These are phyloP conservation scores for Bradypodion pumilum DNA, from an alignment of 2,797 vertebrate species.

Conservation along the genomic window DNA sequence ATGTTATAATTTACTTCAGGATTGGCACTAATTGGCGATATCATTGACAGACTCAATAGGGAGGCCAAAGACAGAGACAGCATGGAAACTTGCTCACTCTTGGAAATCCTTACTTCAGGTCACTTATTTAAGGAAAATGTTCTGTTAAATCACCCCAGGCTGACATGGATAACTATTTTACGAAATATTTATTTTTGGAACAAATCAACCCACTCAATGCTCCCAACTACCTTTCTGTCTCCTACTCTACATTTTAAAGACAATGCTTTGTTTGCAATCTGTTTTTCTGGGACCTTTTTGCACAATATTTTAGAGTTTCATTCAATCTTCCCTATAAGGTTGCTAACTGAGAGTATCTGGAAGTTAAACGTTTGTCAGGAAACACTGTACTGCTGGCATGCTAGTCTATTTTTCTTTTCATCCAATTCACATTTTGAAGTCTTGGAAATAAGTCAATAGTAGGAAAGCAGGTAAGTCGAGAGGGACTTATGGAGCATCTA, in stretches of 20 bases:
- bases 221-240: slow-evolving; percentile 23
- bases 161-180: slow-evolving; percentile 1
- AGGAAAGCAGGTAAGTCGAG: background rate
- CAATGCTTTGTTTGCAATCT: slow-evolving; percentile 26
- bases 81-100: slow-evolving; percentile 30
- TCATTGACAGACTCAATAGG: slow-evolving; percentile 56
- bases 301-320: background rate
- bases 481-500: background rate
- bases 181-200: slow-evolving; percentile 9
- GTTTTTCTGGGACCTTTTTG: background rate
- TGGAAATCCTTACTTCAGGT: slow-evolving; percentile 50
- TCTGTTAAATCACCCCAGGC: background rate
- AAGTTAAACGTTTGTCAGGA: background rate
- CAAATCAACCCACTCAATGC: slow-evolving; percentile 32
- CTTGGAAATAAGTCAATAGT: background rate
- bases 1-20: slow-evolving; percentile 61
- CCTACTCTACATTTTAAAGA: background rate
- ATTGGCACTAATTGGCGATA: slow-evolving; percentile 70
- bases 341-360: background rate
- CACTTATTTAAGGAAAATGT: slow-evolving; percentile 43
- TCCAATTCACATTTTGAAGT: background rate
- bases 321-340: background rate
- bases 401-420: background rate
- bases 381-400: background rate
- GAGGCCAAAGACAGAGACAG: slow-evolving; percentile 48